Conservation (phyloP, 1,140 invertebrate genomes). For the Panagrolaimus sp. region DNA sequence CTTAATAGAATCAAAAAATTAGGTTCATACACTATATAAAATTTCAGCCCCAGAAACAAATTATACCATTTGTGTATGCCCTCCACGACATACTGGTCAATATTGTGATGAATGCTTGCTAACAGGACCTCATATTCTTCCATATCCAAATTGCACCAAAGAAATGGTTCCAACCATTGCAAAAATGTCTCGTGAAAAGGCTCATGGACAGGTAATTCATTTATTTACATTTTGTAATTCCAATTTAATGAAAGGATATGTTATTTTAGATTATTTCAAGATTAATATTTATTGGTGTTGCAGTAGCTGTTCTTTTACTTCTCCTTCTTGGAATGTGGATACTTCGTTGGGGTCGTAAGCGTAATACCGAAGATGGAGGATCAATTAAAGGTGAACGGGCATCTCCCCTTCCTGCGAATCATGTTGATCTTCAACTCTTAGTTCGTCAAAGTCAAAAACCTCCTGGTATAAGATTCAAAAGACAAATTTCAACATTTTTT, state of each 20-base stretch:
- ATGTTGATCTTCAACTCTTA: too few relatives aligned
- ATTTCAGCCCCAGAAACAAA: constrained; percentile 11
- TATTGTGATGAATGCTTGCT: constrained; percentile 36
- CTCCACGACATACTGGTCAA: constrained; percentile 28
- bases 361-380: not conserved
- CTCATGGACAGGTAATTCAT: constrained; percentile 4
- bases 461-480: too few relatives aligned
- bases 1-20: not conserved
- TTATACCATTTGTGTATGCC: constrained; percentile 26
- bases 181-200: constrained; percentile 24
- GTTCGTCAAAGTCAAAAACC: too few relatives aligned
- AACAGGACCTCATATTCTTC: constrained; percentile 26
- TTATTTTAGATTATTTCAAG: not conserved
- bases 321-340: constrained; percentile 8
- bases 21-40: not conserved
- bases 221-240: too few relatives aligned
- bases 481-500: too few relatives aligned
- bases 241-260: too few relatives aligned
- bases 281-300: constrained; percentile 5
- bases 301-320: not conserved
- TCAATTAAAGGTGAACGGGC: not conserved
- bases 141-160: constrained; percentile 34
- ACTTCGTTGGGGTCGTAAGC: constrained; percentile 9
- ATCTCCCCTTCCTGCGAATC: too few relatives aligned
- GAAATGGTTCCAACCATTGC: constrained; percentile 29